A percentile compares a stretch with the other conserved stretches of the same genome.
These are phyloP conservation scores for Dolichopus griseipennis DNA, from an alignment of 2,888 invertebrate species.

Conservation along the genomic window DNA sequence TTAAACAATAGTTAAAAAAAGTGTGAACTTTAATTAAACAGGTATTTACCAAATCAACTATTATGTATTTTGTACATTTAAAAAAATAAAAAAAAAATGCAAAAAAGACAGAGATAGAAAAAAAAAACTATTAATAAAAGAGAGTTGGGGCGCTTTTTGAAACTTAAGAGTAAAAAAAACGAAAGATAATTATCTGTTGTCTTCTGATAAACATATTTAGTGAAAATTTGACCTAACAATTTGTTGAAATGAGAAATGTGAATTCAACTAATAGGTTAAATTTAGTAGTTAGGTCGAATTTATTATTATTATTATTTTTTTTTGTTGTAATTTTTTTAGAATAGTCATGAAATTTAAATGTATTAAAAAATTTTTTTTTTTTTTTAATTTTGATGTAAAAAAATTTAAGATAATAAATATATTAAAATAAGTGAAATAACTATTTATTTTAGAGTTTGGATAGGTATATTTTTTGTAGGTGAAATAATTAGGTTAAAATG, in stretches of 20 bases:
- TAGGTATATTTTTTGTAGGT: too few species aligned
- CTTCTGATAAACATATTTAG: background rate
- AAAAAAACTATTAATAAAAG: background rate
- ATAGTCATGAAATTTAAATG: background rate
- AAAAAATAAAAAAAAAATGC: background rate
- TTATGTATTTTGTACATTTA: background rate
- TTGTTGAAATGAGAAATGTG: background rate
- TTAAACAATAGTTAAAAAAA: background rate
- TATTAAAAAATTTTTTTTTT: background rate
- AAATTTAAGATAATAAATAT: too few species aligned
- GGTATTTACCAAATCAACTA: background rate
- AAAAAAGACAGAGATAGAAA: background rate
- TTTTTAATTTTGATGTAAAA: too few species aligned
- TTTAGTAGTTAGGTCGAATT: background rate
- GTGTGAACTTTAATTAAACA: background rate
- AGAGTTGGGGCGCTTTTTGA: background rate
- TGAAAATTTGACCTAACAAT: conserved; percentile 6
- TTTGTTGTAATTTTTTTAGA: background rate
- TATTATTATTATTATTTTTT: too few species aligned
- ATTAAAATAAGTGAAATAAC: too few species aligned
- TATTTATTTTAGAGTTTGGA: too few species aligned
- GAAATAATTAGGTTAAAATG: too few species aligned
- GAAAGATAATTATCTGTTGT: background rate
- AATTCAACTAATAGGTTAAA: background rate
- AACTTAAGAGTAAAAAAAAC: too few species aligned